These are phyloP conservation scores for Xanthia icteritia DNA, from an alignment of 2,888 invertebrate genomes.

Conservation along the genomic window DNA sequence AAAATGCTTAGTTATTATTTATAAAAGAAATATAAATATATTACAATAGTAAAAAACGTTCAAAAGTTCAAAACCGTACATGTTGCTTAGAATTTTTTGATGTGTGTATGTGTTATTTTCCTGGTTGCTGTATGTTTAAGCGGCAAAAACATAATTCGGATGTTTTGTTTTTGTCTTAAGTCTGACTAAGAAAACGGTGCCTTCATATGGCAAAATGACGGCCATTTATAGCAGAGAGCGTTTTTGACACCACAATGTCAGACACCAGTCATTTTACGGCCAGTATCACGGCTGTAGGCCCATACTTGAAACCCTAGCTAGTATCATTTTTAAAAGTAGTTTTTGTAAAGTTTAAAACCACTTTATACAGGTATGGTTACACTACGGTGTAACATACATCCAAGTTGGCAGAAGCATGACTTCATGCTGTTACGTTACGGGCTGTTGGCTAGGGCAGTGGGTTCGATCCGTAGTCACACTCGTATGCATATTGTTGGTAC, in stretches of 20 bases:
- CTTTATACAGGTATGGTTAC: background rate
- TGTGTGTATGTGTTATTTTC: background rate
- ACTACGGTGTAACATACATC: constrained; percentile 26
- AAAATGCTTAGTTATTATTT: too few relatives aligned
- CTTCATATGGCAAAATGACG: background rate
- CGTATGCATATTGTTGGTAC: background rate
- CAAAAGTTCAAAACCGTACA: too few relatives aligned
- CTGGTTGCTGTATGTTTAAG: background rate
- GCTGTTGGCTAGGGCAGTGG: constrained; percentile 30
- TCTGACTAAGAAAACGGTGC: background rate
- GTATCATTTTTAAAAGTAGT: background rate
- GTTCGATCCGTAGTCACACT: constrained; percentile 34
- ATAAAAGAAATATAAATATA: too few relatives aligned
- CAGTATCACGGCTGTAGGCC: background rate
- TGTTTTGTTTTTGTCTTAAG: background rate
- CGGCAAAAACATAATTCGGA: background rate
- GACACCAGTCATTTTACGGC: background rate
- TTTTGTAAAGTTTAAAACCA: background rate
- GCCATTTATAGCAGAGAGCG: background rate
- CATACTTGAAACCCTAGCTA: too few relatives aligned
- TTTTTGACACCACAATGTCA: background rate
- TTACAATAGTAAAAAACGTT: too few relatives aligned
- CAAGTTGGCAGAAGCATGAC: constrained; percentile 42
- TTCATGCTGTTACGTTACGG: constrained; percentile 40
- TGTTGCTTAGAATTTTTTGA: too few relatives aligned